Conservation (phyloP, 2,797 vertebrate species). For the Perdix hodgsoniae region DNA sequence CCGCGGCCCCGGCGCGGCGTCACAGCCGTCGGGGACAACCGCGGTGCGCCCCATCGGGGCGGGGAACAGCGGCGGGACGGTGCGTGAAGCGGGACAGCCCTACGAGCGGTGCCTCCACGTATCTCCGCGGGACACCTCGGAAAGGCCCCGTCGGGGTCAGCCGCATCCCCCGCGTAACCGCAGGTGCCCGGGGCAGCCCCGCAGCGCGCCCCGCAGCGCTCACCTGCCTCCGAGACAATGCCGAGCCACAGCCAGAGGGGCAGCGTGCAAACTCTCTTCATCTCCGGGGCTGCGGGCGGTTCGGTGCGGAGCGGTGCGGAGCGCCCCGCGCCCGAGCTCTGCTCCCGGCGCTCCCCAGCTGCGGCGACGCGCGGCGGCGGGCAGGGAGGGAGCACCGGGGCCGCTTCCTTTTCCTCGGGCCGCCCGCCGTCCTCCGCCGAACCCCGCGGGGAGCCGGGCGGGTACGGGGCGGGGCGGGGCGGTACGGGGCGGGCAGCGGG, state of each 20-base stretch:
- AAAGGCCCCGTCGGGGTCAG: neutral
- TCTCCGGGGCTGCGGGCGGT: constrained; percentile 64
- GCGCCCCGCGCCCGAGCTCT: constrained; percentile 51
- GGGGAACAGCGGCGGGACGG: neutral
- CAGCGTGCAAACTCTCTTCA: constrained; percentile 73
- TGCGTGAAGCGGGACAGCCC: neutral
- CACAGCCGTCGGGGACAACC: neutral
- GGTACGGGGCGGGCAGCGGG: neutral
- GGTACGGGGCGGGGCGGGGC: neutral
- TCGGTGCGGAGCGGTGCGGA: constrained; percentile 14
- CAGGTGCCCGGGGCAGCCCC: neutral
- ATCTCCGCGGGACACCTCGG: neutral
- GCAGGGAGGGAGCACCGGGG: neutral
- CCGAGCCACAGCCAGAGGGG: constrained; percentile 73
- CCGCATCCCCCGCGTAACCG: neutral
- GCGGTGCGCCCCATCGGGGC: neutral
- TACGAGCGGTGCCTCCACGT: neutral
- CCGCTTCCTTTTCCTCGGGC: constrained; percentile 56
- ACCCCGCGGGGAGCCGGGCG: neutral
- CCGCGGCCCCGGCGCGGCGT: neutral
- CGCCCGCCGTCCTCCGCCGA: neutral
- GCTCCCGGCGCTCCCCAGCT: constrained; percentile 60
- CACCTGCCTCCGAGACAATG: constrained; percentile 76
- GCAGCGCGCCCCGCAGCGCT: neutral
- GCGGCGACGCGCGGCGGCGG: constrained; percentile 11